Base-by-base conservation (phyloP, 1,140 invertebrate species). In the Cataglyphis hispanica region DNA sequence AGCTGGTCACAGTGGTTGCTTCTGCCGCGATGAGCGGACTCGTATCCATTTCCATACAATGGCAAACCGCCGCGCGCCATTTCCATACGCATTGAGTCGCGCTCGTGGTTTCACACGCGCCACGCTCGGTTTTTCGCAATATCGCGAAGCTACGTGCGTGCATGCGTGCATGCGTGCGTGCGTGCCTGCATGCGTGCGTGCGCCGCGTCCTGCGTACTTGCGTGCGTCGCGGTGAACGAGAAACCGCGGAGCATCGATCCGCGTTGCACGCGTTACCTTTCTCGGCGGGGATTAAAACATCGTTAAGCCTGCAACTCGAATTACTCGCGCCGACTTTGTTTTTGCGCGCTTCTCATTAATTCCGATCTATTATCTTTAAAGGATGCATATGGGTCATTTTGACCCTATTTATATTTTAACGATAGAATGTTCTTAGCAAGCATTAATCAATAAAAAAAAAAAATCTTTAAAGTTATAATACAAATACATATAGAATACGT, bases 1-100 rank as follows among this genome's bases (percentile, higher is more conserved):
- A 88, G 92, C 92, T 92, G 93, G 93, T 93, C 93, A 94, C 93
- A 94, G 91, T 93, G 92, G 91, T 91, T 94, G 93, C 91, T 86
- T 92, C 90, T 87, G 88, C 89, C 85, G 78, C 78, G 91, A 46
- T 46, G 43, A 89, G 78, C 88, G 89, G 56, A 78, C 87, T 90
- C 89, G 76, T 84, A 87, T 87, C 76, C 88, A 88, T 91, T 92
- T 91, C 90, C 92, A 92, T 92, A 91, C 90, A 91, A 91, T 91
- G 70, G 81, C 63, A 84, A 53, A n/a, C n/a, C n/a, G n/a, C 81
- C 69, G 87, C 86, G 50, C 83, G 89, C 90, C 92, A 94, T 94
- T 94, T 94, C 93, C 93, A 94, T 94, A 94, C 91, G 86, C 90
- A 89, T 91, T 86, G 91, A 89, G 87, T 91, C 91, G 93, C 89